Conservation (phyloP, 2,113 vertebrate genomes). For the Myotis brandtii region DNA sequence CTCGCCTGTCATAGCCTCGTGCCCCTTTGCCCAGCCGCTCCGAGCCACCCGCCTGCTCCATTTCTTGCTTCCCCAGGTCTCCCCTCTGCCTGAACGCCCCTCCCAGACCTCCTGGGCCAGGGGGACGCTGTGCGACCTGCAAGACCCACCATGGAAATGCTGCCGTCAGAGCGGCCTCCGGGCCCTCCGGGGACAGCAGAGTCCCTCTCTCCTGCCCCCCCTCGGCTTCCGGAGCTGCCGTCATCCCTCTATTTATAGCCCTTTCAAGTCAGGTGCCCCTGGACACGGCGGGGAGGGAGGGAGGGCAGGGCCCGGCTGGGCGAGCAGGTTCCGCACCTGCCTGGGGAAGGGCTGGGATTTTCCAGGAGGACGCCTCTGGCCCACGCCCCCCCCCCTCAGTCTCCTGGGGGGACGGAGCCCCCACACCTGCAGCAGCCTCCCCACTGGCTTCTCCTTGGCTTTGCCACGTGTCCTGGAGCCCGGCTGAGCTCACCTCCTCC, state of each 20-base stretch:
- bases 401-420: not conserved
- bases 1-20: fast-evolving
- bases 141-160: not conserved
- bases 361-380: not conserved
- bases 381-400: not conserved
- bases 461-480: not conserved
- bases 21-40: not conserved
- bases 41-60: not conserved
- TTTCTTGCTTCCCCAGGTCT: not conserved
- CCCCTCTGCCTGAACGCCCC: not conserved
- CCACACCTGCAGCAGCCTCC: not conserved
- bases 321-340: slow-evolving; percentile 64
- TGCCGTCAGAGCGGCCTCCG: not conserved
- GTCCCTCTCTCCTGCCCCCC: slow-evolving; percentile 40
- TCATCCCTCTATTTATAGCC: slow-evolving; percentile 80
- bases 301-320: not conserved
- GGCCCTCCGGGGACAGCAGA: not conserved
- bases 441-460: fast-evolving
- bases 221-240: slow-evolving; percentile 63
- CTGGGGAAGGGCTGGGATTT: slow-evolving; percentile 40
- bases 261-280: slow-evolving; percentile 73
- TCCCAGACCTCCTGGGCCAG: not conserved
- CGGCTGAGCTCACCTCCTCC: not conserved
- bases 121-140: not conserved
- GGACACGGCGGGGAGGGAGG: slow-evolving; percentile 11